Evolutionary conservation across 1,140 invertebrate species (phyloP).

Genomic region (Drosophila ironensis): DNA sequence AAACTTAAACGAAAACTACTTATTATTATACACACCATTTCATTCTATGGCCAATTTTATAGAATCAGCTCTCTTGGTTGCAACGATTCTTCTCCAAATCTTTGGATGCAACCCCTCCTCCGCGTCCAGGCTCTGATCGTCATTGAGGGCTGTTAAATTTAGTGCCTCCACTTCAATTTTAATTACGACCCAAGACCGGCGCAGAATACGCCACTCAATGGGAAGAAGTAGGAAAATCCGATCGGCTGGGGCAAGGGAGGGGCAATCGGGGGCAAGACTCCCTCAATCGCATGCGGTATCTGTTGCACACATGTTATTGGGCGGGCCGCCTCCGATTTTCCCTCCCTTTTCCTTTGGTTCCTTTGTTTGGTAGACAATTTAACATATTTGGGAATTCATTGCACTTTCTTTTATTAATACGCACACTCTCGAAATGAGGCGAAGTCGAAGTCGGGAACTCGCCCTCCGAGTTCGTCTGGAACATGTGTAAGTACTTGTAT

Average conservation of each 20-base stretch:
- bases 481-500: conserved; percentile 62
- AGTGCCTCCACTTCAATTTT: conserved; percentile 79
- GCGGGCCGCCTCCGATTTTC: neutral
- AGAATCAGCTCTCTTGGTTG: neutral
- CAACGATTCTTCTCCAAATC: too few relatives aligned
- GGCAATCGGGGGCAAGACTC: conserved; percentile 11
- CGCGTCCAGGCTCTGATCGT: conserved; percentile 5
- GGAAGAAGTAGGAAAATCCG: conserved; percentile 6
- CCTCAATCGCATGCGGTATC: conserved; percentile 49
- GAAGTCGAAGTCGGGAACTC: conserved; percentile 43
- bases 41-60: neutral
- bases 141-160: conserved; percentile 77
- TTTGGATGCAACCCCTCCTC: too few relatives aligned
- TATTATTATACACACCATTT: too few relatives aligned
- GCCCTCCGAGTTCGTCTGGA: conserved; percentile 52
- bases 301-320: conserved; percentile 71
- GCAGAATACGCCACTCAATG: conserved; percentile 12
- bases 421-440: conserved; percentile 33
- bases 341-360: conserved; percentile 5
- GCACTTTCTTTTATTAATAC: conserved; percentile 80
- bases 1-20: too few relatives aligned
- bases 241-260: neutral
- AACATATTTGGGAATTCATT: conserved; percentile 80
- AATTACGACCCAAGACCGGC: conserved; percentile 53
- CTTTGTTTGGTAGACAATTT: conserved; percentile 79